Evolutionary conservation across 2,797 vertebrate species (phyloP).

Genomic region (Rhabdophis nuchalis): DNA sequence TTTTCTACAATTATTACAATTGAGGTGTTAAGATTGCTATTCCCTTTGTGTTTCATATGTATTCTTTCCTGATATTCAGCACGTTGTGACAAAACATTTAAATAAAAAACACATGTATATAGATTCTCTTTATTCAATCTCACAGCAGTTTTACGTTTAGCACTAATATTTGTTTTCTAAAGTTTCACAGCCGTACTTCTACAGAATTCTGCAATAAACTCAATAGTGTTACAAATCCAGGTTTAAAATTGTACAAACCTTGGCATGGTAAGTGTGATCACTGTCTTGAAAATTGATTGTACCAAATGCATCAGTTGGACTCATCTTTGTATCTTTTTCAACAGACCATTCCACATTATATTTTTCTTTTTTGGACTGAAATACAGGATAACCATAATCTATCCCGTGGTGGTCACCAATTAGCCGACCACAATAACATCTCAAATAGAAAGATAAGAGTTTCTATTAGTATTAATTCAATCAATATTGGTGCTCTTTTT

Average conservation of each 20-base stretch:
- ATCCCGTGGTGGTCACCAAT: conserved; percentile 82
- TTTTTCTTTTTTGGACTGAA: conserved; percentile 44
- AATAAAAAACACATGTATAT: not conserved
- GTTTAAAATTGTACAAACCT: conserved; percentile 73
- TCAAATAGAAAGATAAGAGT: conserved; percentile 56
- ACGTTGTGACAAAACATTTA: not conserved
- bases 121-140: not conserved
- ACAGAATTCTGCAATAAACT: not conserved
- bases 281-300: conserved; percentile 91
- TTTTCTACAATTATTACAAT: not conserved
- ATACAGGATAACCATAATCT: conserved; percentile 66
- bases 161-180: not conserved
- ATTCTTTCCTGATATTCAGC: not conserved
- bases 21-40: not conserved
- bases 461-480: not conserved
- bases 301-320: conserved; percentile 89
- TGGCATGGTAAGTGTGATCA: conserved; percentile 87
- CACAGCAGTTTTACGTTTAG: conserved; percentile 4
- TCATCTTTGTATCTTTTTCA: conserved; percentile 80
- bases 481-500: not conserved
- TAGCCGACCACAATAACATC: conserved; percentile 90
- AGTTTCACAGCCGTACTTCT: not conserved
- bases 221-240: conserved; percentile 14
- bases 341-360: conserved; percentile 82
- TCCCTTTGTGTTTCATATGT: not conserved